These are phyloP conservation scores for Diarsia brunnea DNA, from an alignment of 2,888 invertebrate genomes.

Conservation along the genomic window DNA sequence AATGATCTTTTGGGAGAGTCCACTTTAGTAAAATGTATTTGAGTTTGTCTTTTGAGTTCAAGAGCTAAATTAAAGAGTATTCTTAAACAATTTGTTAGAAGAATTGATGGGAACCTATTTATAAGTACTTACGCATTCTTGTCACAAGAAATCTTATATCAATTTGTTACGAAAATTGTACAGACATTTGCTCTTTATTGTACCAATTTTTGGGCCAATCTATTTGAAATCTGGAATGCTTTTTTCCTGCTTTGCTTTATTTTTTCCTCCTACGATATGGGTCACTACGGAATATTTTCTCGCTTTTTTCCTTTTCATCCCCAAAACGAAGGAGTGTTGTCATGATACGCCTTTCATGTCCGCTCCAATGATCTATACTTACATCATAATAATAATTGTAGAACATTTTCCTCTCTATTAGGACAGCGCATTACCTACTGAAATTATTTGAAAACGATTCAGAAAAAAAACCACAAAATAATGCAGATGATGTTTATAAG, in stretches of 20 bases:
- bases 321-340: constrained; percentile 54
- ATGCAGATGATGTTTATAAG: background rate
- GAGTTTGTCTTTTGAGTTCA: constrained; percentile 23
- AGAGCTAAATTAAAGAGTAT: constrained; percentile 7
- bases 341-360: constrained; percentile 60
- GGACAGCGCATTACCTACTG: background rate
- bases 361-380: constrained; percentile 52
- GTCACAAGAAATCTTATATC: constrained; percentile 50
- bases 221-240: constrained; percentile 63
- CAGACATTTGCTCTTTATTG: constrained; percentile 62
- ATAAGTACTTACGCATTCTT: constrained; percentile 35
- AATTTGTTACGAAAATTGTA: constrained; percentile 60
- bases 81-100: constrained; percentile 22
- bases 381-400: constrained; percentile 53
- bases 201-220: constrained; percentile 64
- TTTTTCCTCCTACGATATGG: constrained; percentile 57
- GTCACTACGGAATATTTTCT: constrained; percentile 58
- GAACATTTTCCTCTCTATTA: constrained; percentile 44
- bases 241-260: constrained; percentile 56
- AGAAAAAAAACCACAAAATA: constrained; percentile 4
- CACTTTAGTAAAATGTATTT: constrained; percentile 36
- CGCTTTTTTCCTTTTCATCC: constrained; percentile 55
- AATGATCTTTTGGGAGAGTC: constrained; percentile 27
- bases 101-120: constrained; percentile 8
- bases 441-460: constrained; percentile 1